Conservation (phyloP, 53 echinoderm and acorn worm genomes). For the Paelopatides confundens region DNA sequence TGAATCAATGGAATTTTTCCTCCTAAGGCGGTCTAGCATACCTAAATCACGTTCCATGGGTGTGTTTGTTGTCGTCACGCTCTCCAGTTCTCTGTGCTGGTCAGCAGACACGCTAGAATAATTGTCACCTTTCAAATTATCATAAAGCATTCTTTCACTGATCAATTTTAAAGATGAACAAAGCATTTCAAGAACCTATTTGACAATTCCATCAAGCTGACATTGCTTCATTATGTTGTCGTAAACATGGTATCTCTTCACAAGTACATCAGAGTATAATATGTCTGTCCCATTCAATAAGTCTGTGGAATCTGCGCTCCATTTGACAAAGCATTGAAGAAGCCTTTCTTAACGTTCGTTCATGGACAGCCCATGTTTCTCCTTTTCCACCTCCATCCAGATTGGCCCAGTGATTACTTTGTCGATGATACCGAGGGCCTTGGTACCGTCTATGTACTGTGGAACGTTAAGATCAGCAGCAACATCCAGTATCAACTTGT, state of each 20-base stretch:
- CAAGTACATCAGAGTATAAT: constrained; percentile 52
- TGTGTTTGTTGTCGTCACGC: constrained; percentile 64
- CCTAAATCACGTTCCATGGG: constrained; percentile 67
- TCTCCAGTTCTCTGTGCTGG: constrained; percentile 12
- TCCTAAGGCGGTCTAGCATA: constrained; percentile 51
- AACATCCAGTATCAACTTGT: no score
- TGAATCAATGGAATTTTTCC: constrained; percentile 44
- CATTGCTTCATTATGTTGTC: constrained; percentile 21
- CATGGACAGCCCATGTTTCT: constrained; percentile 6
- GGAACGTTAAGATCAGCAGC: constrained; percentile 53
- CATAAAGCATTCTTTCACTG: constrained; percentile 48
- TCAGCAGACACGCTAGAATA: constrained; percentile 1
- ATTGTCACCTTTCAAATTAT: constrained; percentile 19
- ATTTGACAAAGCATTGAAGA: no score
- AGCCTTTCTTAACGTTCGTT: no score
- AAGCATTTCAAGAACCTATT: no score
- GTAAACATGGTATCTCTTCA: constrained; percentile 37
- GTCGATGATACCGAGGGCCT: constrained; percentile 49
- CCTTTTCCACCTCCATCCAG: constrained; percentile 59
- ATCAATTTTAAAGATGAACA: constrained; percentile 44
- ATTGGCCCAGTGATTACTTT: no score
- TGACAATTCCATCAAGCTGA: constrained; percentile 27
- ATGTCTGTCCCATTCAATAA: no score
- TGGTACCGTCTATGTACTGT: constrained; percentile 28
- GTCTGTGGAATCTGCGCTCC: no score